Base-by-base conservation (phyloP, 2,113 vertebrate species). In the Cyanoderma ruficeps region DNA sequence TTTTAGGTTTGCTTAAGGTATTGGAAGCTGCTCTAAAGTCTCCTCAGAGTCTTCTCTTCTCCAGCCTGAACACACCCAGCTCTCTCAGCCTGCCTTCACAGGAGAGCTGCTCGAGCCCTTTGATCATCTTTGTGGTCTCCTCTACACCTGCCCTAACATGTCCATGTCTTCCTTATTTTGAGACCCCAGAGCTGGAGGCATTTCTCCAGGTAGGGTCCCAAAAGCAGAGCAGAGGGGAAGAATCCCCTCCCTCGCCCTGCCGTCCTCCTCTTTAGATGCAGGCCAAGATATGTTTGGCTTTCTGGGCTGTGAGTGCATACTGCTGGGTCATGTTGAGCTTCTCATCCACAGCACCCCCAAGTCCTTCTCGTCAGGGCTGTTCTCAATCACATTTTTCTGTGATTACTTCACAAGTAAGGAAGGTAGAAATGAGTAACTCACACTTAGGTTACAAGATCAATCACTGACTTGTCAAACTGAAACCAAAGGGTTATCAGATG, bases 121-220 rank as follows among this genome's bases (percentile, higher is more conserved):
- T 31, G 39, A 22, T 47, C n/a, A 53, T 39, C 39, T 8, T 14
- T 60, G 39, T 53, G n/a, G 24, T 21, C 39, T 75, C 69, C 39
- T 75, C 69, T 46, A 31, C 11, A 4, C 24, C 20, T 3, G 4
- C 21, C 52, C 11, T 47, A 53, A 14, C 7, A 74, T 46, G 4
- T 53, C n/a, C 46, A 46, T 41, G 13, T 8, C 23, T 46, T 53
- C n/a, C 28, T 17, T 15, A 4, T 25, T n/a, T 2, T 17, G 6
- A 13, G 9, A 24, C 24, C 9, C n/a, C 53, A 60, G n/a, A 53
- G 15, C 16, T 41, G 53, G 39, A 46, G 46, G 27, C 18, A 11
- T 12, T 44, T 14, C 24, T 60, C 41, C 24, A 11, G 16, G 11
- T 24, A 7, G 4, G 16, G 9, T 35, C 21, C 35, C 1, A 0